Base-by-base conservation (phyloP, 1,140 invertebrate genomes). In the Leguminivora glycinivorella region DNA sequence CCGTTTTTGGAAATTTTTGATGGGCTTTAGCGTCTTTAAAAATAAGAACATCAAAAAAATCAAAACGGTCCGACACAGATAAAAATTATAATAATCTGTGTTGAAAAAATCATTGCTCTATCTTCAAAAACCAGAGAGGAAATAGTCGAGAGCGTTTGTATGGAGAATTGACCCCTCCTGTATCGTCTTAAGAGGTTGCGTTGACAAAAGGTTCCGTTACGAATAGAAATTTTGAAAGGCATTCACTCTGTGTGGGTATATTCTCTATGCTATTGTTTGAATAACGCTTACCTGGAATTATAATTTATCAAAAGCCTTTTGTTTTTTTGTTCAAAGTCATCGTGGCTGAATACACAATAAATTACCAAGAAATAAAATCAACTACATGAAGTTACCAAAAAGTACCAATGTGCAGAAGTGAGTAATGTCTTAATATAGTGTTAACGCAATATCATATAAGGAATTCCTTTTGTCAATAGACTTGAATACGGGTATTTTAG, bases 171-270 rank as follows among this genome's bases (percentile, higher is more conserved):
- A n/a, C n/a, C n/a, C n/a, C n/a, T n/a, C n/a, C n/a, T n/a, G n/a
- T n/a, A n/a, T n/a, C n/a, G n/a, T n/a, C n/a, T n/a, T n/a, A 63
- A 63, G 58, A 63, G 58, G 58, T 63, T 29, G 26, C 58, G 58
- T 63, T 63, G 25, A 63, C 58, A 63, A 63, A 63, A 63, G 58
- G 17, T 34, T n/a, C 25, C n/a, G 58, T 63, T 63, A 63, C 26
- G 17, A 31, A 63, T 63, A 63, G 58, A 63, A 63, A 63, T 63
- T 34, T 63, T 19, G 26, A 63, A 63, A 63, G 58, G 58, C 58
- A 63, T 63, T 63, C 25, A 63, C 26, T 34, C 34, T 34, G 58
- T 63, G 26, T 34, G 58, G 31, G 26, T 63, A 31, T 25, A 26
- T 17, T 31, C 58, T 63, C 58, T 26, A 63, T 5, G 29, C 14